Conservation (phyloP, 2,888 invertebrate genomes). For the Lepidocyrtinus sp. region DNA sequence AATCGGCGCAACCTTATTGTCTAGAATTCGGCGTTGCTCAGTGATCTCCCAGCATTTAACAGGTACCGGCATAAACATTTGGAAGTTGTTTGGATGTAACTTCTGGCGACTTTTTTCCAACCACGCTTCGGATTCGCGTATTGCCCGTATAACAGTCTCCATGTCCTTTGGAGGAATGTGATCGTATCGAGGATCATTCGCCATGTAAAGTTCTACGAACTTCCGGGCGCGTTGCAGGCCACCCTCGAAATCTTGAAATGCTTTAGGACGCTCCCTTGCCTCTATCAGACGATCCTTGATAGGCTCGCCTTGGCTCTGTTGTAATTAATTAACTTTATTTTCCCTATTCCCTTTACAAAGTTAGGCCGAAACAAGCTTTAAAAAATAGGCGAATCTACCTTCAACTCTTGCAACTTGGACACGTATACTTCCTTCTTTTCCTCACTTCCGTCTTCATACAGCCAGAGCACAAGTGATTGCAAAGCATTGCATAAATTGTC, state of each 20-base stretch:
- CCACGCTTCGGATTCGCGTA: conserved; percentile 85
- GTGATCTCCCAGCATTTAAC: no score
- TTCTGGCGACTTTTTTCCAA: conserved; percentile 85
- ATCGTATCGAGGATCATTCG: conserved; percentile 80
- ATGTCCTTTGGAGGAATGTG: conserved; percentile 83
- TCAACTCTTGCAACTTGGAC: conserved; percentile 72
- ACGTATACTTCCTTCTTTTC: conserved; percentile 83
- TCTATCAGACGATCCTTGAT: conserved; percentile 88
- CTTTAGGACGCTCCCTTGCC: conserved; percentile 83
- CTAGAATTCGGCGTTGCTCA: no score
- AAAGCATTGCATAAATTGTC: conserved; percentile 79
- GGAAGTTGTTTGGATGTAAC: no score
- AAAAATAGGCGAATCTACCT: neutral
- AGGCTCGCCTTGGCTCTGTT: conserved; percentile 88
- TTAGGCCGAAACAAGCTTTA: neutral
- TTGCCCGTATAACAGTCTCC: conserved; percentile 80
- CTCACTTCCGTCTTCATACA: conserved; percentile 97
- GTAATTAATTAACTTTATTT: conserved; percentile 43
- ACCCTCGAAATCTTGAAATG: conserved; percentile 85
- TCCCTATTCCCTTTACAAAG: neutral
- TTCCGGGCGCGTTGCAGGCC: conserved; percentile 85
- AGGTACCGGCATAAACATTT: no score
- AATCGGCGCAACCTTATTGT: no score
- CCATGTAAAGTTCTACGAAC: conserved; percentile 80
- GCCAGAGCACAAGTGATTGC: conserved; percentile 93